Evolutionary conservation across 2,113 vertebrate genomes (phyloP), one percentile per base, ranked within the genome.

Genomic region (Rhea pennata): DNA sequence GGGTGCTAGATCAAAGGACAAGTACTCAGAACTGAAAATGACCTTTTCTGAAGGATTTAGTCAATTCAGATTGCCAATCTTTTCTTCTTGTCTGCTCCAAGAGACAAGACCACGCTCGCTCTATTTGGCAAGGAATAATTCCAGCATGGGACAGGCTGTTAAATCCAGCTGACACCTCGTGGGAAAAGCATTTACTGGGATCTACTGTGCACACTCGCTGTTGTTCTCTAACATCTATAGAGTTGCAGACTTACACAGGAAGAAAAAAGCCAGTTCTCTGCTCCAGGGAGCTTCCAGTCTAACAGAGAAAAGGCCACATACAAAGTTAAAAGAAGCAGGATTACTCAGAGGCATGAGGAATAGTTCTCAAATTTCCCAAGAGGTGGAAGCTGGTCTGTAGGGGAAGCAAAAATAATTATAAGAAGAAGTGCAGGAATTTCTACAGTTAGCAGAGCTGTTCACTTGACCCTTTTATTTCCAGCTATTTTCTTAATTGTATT

Each of bases 161-260:
- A 58, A 91, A 62, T 39, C 54, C 82, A 90, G 31, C 64, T 74
- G 88, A 71, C 21, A 71, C 79, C 76, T 77, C 1, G 0, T 36
- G 65, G 65, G 69, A 86, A 93, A 72, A 90, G 82, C 78, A 84
- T 50, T 90, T 77, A 64, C 12, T 94, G 76, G 40, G 90, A 95
- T 69, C 17, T 59, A 58, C 71, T 50, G 58, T 19, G 53, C 58
- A 87, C 51, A 16, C 61, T 84, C 8, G 5, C 82, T 87, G 13
- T 19, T 50, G 61, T 77, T 36, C 53, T 33, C 40, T 72, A 56
- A 69, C 81, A 81, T 15, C n/a, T 16, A 53, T 84, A 80, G 77
- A 91, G 71, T 44, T 79, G 62, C 44, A 59, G 61, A 85, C 19
- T 54, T 24, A 77, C 27, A 36, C 2, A 22, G 5, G 8, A 6